phyloP scores from a whole-genome alignment of 2,797 vertebrate species.

The Sebastes cheni region DNA sequence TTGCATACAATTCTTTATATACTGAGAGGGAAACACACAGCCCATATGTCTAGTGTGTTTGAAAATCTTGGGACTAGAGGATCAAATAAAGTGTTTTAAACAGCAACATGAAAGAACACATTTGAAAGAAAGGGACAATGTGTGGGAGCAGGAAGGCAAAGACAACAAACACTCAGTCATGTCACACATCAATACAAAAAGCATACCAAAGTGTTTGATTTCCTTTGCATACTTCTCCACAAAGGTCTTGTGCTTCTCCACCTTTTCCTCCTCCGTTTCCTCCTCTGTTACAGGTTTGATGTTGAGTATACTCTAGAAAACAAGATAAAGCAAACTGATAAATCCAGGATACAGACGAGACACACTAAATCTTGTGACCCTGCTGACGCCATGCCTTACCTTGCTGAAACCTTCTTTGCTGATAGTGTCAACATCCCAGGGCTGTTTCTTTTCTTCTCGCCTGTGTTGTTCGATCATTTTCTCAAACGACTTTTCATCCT shows the following conservation, averaged over 20 bases:
- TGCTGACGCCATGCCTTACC: slow-evolving; percentile 62
- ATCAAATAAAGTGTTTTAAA: not conserved
- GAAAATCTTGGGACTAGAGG: not conserved
- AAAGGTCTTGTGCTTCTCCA: slow-evolving; percentile 87
- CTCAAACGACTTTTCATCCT: slow-evolving; percentile 83
- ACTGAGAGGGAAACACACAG: not conserved
- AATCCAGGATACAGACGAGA: not conserved
- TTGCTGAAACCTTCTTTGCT: slow-evolving; percentile 94
- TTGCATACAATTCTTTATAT: not conserved
- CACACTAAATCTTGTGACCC: not conserved
- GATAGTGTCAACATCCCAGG: slow-evolving; percentile 93
- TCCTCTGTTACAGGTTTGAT: slow-evolving; percentile 74
- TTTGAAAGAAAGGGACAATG: not conserved
- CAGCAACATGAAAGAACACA: not conserved
- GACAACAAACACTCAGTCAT: not conserved
- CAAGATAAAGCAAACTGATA: not conserved
- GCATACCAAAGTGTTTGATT: slow-evolving; percentile 90
- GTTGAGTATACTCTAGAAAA: slow-evolving; percentile 87
- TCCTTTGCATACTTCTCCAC: slow-evolving; percentile 86
- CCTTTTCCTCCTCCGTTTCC: slow-evolving; percentile 84
- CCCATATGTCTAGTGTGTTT: not conserved
- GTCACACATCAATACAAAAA: not conserved
- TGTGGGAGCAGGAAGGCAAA: not conserved
- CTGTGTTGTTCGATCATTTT: slow-evolving; percentile 83
- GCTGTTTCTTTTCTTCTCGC: slow-evolving; percentile 86